Percentiles rank a stretch among this genome's conserved stretches.
Evolutionary conservation across 2,113 vertebrate genomes (phyloP).

Genomic region (Ptychochromis oligacanthus): DNA sequence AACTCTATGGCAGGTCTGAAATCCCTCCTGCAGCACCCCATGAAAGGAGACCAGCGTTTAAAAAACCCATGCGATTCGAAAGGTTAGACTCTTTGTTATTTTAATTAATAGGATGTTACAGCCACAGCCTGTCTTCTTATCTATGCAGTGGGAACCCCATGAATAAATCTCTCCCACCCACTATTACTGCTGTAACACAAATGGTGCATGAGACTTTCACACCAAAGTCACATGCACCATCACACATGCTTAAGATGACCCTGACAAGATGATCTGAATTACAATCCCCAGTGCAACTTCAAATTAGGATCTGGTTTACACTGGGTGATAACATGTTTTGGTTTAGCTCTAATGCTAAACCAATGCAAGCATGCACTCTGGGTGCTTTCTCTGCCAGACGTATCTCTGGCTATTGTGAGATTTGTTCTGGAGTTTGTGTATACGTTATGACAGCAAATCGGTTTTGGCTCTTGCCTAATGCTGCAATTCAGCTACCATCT

Average conservation of each 20-base stretch:
- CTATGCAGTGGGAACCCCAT: not conserved
- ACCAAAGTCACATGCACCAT: conserved; percentile 9
- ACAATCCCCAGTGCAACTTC: conserved; percentile 42
- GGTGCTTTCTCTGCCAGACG: not conserved
- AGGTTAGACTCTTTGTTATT: conserved; percentile 63
- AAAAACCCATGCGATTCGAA: conserved; percentile 76
- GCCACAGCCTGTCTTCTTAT: not conserved
- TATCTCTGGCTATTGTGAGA: conserved; percentile 32
- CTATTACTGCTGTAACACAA: conserved; percentile 4
- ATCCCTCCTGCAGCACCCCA: conserved; percentile 81
- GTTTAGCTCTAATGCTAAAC: conserved; percentile 9
- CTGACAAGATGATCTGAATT: conserved; percentile 34
- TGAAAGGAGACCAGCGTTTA: conserved; percentile 78
- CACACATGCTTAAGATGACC: conserved; percentile 18
- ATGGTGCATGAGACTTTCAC: too few species aligned
- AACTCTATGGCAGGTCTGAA: conserved; percentile 79
- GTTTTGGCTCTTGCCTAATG: conserved; percentile 51
- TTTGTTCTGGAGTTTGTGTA: conserved; percentile 41
- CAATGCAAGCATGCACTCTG: not conserved
- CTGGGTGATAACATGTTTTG: conserved; percentile 18
- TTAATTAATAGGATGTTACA: not conserved
- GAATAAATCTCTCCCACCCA: conserved; percentile 35
- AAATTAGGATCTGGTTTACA: conserved; percentile 58
- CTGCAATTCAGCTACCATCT: conserved; percentile 69
- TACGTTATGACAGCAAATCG: conserved; percentile 57